Conservation (phyloP, 2,113 vertebrate species). For the Atlantisia rogersi region DNA sequence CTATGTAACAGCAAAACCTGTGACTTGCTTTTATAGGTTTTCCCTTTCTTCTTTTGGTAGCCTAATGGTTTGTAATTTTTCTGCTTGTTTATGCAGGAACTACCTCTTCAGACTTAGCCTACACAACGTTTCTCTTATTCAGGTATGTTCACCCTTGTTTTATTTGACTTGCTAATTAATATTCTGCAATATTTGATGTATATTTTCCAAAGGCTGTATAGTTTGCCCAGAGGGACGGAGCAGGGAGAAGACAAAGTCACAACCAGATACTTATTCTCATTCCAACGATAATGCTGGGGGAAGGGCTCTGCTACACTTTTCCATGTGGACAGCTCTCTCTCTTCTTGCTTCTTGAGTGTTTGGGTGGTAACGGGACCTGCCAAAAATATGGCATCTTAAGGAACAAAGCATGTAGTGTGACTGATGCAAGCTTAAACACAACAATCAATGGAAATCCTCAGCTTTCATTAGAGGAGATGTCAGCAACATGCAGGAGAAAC, state of each 20-base stretch:
- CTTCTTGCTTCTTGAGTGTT: background rate
- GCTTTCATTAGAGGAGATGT: constrained; percentile 10
- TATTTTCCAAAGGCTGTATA: background rate
- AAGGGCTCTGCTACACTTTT: background rate
- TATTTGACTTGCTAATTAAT: constrained; percentile 32
- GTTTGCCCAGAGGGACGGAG: background rate
- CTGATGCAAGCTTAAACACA: constrained; percentile 15
- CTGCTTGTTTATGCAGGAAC: constrained; percentile 85
- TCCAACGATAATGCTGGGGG: background rate
- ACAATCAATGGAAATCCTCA: constrained; percentile 13
- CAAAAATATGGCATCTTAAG: constrained; percentile 18
- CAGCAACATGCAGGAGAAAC: background rate
- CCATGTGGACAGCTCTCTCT: background rate
- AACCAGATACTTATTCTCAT: background rate
- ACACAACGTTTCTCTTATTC: constrained; percentile 91
- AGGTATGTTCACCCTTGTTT: constrained; percentile 80
- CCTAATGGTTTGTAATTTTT: constrained; percentile 51
- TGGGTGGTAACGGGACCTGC: background rate
- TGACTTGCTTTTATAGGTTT: background rate
- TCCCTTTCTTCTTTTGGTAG: background rate
- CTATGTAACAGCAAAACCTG: background rate
- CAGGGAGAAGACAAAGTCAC: background rate
- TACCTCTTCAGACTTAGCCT: constrained; percentile 97
- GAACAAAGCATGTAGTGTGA: constrained; percentile 26
- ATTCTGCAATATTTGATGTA: background rate